These are phyloP conservation scores for Pogonocherus hispidulus DNA, from an alignment of 2,888 invertebrate genomes.

Conservation along the genomic window DNA sequence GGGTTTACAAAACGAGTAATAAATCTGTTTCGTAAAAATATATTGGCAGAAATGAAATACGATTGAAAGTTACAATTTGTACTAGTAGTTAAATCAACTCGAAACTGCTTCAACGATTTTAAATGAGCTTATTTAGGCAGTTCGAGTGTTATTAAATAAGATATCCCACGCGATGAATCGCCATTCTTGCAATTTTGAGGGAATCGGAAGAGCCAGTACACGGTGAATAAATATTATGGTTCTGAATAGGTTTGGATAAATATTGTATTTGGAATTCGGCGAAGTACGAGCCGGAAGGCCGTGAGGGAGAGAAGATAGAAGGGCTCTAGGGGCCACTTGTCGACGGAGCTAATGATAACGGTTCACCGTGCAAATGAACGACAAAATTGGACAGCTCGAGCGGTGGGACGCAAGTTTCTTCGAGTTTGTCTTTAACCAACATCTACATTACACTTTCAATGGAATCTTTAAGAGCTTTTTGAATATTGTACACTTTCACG, in stretches of 20 bases:
- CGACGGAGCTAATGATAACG: slow-evolving; percentile 60
- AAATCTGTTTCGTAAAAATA: too few species aligned
- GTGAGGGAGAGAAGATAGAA: slow-evolving; percentile 44
- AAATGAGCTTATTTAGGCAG: too few species aligned
- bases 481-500: slow-evolving; percentile 1
- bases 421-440: slow-evolving; percentile 32
- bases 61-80: too few species aligned
- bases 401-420: slow-evolving; percentile 24
- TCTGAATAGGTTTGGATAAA: slow-evolving; percentile 24
- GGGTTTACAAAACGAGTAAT: too few species aligned
- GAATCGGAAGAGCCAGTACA: not conserved
- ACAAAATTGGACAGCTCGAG: slow-evolving; percentile 58
- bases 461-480: slow-evolving; percentile 21
- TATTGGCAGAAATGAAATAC: too few species aligned
- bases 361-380: slow-evolving; percentile 61
- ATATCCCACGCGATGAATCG: too few species aligned
- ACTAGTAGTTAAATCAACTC: too few species aligned
- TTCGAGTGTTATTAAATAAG: too few species aligned
- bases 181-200: not conserved
- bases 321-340: slow-evolving; percentile 57
- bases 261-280: slow-evolving; percentile 22
- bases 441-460: slow-evolving; percentile 29
- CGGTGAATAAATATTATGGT: slow-evolving; percentile 18
- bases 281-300: slow-evolving; percentile 23
- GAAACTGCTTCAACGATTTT: too few species aligned